Evolutionary conservation across 37 sponge, comb jelly and placozoan species (phyloP).

Genomic region (Crambe crambe): DNA sequence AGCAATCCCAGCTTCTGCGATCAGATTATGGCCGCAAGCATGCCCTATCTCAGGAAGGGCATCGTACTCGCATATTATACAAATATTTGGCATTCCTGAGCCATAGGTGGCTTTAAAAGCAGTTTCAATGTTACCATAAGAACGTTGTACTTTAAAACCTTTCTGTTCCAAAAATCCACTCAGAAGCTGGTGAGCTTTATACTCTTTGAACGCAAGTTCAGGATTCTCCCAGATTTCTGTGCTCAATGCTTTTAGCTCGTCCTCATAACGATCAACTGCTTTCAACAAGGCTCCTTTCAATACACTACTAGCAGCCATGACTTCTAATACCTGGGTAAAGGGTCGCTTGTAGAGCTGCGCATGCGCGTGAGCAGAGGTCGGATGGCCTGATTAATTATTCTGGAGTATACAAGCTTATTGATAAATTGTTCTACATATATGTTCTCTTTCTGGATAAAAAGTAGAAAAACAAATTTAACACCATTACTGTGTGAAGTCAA

Average conservation of each 20-base stretch:
- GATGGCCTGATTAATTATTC: too few relatives aligned
- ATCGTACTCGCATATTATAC: constrained; percentile 88
- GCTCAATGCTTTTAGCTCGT: constrained; percentile 38
- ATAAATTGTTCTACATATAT: too few relatives aligned
- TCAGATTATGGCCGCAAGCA: constrained; percentile 96
- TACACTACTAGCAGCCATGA: too few relatives aligned
- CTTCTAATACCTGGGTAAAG: too few relatives aligned
- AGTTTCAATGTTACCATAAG: constrained; percentile 64
- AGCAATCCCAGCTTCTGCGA: constrained; percentile 82
- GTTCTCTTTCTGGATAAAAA: too few relatives aligned
- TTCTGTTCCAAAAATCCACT: constrained; percentile 66
- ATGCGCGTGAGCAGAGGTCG: too few relatives aligned
- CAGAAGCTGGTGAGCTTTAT: constrained; percentile 68
- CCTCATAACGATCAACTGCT: too few relatives aligned
- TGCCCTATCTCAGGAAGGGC: constrained; percentile 94
- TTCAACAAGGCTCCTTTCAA: too few relatives aligned
- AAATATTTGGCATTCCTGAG: constrained; percentile 56
- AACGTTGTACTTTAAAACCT: constrained; percentile 80
- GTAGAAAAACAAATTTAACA: too few relatives aligned
- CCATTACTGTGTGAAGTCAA: too few relatives aligned
- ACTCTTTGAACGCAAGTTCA: constrained; percentile 65
- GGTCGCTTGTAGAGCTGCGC: too few relatives aligned
- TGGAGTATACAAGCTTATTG: too few relatives aligned
- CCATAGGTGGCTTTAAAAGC: constrained; percentile 88
- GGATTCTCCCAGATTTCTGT: constrained; percentile 68